Conservation (phyloP, 2,888 invertebrate genomes). For the Eupithecia dodoneata region DNA sequence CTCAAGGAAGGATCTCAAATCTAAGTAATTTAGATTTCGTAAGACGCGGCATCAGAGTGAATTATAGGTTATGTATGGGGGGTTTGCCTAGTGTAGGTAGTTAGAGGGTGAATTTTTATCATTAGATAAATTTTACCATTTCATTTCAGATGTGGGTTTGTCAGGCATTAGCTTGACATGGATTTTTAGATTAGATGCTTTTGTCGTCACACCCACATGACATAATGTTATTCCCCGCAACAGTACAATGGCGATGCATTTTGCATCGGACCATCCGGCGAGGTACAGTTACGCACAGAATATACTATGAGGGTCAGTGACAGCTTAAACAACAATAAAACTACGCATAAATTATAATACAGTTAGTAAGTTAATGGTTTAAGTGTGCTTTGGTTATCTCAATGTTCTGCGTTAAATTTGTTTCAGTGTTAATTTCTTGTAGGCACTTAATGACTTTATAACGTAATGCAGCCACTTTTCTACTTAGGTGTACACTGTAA, state of each 20-base stretch:
- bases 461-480: background rate
- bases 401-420: background rate
- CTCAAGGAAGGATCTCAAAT: no score
- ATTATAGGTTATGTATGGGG: no score
- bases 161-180: background rate
- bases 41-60: no score
- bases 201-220: background rate
- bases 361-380: slow-evolving; percentile 26
- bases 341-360: slow-evolving; percentile 38
- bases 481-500: background rate
- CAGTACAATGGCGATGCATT: slow-evolving; percentile 28
- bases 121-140: background rate
- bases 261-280: slow-evolving; percentile 41
- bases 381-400: slow-evolving; percentile 3
- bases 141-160: background rate
- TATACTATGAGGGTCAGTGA: slow-evolving; percentile 55
- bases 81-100: no score
- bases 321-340: slow-evolving; percentile 47
- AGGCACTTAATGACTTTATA: background rate
- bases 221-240: background rate
- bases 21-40: no score
- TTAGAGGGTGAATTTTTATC: background rate
- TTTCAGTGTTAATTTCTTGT: slow-evolving; percentile 10
- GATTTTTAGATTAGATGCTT: background rate
- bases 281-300: slow-evolving; percentile 37